Base-by-base conservation (phyloP, 53 echinoderm and acorn worm genomes). In the Echinometra lucunter region DNA sequence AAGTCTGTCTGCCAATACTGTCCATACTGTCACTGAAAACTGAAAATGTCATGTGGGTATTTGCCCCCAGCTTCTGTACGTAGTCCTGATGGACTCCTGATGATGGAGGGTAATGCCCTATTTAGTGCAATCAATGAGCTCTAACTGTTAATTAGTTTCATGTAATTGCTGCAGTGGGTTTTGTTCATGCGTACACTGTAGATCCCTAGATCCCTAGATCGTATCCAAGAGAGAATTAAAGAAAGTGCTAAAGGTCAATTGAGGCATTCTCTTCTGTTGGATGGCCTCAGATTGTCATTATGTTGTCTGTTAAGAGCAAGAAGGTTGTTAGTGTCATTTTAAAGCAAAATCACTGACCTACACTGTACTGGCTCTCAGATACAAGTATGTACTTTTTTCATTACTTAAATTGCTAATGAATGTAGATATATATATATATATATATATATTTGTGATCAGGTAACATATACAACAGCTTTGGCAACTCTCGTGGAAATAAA, bases 1-100 rank as follows among this genome's bases (percentile, higher is more conserved):
- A 60, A 58, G 17, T 25, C 63, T 90, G 90, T 90, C 90, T 90
- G 90, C 90, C 90, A 90, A 66, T 90, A 90, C 88, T 88, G 88
- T 88, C 88, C 53, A n/a, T 30, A 21, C 38, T 4, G 16, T 37
- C 40, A 75, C 42, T 28, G 53, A 56, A 38, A 38, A 78, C 63
- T 5, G 6, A 45, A 72, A 72, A 72, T 34, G 35, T 70, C 32
- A 8, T 7, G 6, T 55, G 15, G 88, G 28, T 47, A 28, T 88
- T 34, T 53, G 30, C 88, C 88, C 56, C 88, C 53, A 55, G 28
- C 32, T 55, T 49, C 10, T 32, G 55, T 18, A 53, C 55, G n/a
- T n/a, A n/a, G n/a, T n/a, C 32, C 88, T 88, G 4, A 34, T 49
- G 88, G 47, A 3, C 25, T 88, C 28, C 49, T 53, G 49, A 88